These are phyloP conservation scores for mouse (Mus musculus) DNA, from an alignment of 2,113 vertebrate species.

Conservation along the genomic window GRCm39 chr15:31991001-31991500, in stretches of 20 bases:
- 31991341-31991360: neutral
- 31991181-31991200: rapidly evolving
- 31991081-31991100: neutral
- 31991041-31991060: neutral
- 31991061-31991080: neutral
- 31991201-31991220: neutral
- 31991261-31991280: neutral
- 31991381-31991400: neutral
- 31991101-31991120: rapidly evolving
- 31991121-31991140: neutral
- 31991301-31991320: neutral
- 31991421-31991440: neutral
- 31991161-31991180: neutral
- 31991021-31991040: neutral
- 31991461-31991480: neutral
- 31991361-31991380: neutral
- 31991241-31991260: too few species aligned
- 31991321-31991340: neutral
- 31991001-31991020: too few species aligned
- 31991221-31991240: too few species aligned
- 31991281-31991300: neutral
- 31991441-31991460: neutral
- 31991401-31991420: neutral
- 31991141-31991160: neutral
- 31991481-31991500: rapidly evolving